These are phyloP conservation scores for Trachelipus rathkii DNA, from an alignment of 1,140 invertebrate genomes.

Conservation along the genomic window DNA sequence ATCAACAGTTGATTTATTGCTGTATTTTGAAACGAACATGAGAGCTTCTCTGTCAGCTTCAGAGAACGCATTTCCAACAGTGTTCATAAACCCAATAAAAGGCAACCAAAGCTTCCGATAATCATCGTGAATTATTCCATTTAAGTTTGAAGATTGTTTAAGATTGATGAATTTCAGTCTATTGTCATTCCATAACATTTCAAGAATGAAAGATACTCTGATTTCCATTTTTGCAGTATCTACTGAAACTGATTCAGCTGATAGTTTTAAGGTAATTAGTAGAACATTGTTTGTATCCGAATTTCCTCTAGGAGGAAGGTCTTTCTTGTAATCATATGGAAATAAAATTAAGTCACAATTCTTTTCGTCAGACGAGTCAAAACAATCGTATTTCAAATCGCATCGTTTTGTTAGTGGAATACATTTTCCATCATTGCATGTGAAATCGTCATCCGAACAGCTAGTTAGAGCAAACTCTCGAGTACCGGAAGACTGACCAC, in stretches of 20 bases:
- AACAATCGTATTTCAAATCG: constrained; percentile 21
- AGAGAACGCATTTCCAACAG: neutral
- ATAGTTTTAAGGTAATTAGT: constrained; percentile 30
- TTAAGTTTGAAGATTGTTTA: constrained; percentile 40
- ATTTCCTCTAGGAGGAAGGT: constrained; percentile 31
- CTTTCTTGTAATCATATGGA: constrained; percentile 32
- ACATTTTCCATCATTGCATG: constrained; percentile 16
- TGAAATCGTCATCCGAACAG: neutral
- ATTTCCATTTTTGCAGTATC: constrained; percentile 41
- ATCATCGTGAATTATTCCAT: constrained; percentile 1
- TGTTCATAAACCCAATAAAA: constrained; percentile 17
- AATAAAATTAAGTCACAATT: neutral
- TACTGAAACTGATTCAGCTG: constrained; percentile 38
- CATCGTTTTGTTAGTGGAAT: constrained; percentile 4
- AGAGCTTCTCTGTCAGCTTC: constrained; percentile 37
- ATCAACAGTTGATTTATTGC: constrained; percentile 33
- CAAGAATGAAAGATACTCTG: constrained; percentile 38
- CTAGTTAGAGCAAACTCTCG: neutral
- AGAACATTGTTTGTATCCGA: constrained; percentile 22
- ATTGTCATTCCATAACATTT: constrained; percentile 38
- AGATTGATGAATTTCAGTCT: constrained; percentile 42
- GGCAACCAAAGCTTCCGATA: constrained; percentile 16
- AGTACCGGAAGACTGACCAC: neutral
- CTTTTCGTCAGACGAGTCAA: constrained; percentile 16
- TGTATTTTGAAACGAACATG: constrained; percentile 40